Conservation (phyloP, 2,888 invertebrate species). For the Chalcis sispes region DNA sequence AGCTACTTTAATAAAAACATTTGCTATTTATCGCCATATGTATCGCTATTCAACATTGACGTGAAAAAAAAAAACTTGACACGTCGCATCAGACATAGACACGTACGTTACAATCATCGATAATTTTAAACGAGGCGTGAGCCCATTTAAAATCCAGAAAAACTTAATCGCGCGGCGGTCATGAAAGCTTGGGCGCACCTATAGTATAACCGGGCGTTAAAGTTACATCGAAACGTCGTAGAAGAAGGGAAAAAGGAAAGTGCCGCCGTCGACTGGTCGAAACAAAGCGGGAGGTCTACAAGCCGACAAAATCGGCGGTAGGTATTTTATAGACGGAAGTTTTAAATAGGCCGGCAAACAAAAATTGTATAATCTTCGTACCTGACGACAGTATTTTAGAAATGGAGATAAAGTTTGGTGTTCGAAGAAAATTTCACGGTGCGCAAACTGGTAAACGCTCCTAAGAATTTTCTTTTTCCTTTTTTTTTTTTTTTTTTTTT, state of each 20-base stretch:
- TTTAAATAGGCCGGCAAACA: not conserved
- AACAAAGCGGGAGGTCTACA: constrained; percentile 42
- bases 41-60: too few species aligned
- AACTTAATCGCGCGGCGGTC: not conserved
- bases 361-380: constrained; percentile 20
- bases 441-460: not conserved
- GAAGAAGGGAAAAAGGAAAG: constrained; percentile 48
- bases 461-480: too few species aligned
- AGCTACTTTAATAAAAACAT: too few species aligned
- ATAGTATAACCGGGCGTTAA: too few species aligned
- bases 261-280: constrained; percentile 23
- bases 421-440: constrained; percentile 32
- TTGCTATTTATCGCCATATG: too few species aligned
- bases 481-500: too few species aligned
- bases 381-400: constrained; percentile 34
- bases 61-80: too few species aligned
- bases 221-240: too few species aligned
- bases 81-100: too few species aligned
- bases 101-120: constrained; percentile 35
- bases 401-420: constrained; percentile 43
- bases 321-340: not conserved
- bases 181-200: too few species aligned
- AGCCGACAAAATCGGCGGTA: constrained; percentile 5
- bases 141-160: constrained; percentile 4
- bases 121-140: constrained; percentile 29